Base-by-base conservation (phyloP, 2,797 vertebrate genomes). In the Ptychobarbus kaznakovi region DNA sequence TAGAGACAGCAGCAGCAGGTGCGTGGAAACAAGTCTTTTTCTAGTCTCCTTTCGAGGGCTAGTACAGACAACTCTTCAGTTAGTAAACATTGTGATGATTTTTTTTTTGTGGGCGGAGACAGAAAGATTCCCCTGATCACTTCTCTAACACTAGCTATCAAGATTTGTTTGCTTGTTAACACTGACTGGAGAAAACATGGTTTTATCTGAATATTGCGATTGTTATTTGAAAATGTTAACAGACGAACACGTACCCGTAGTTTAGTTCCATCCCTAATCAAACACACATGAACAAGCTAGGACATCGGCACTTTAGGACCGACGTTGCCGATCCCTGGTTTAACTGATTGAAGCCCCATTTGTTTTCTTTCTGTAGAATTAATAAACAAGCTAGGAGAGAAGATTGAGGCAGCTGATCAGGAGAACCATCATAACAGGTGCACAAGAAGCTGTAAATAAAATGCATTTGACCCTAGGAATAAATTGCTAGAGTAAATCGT, bases 371-470 rank as follows among this genome's bases (percentile, higher is more conserved):
- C 32, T 79, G 28, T 63, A 90, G 86, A 56, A 20, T 25, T 12
- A 22, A 18, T 66, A 49, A 38, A 78, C 38, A 58, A 69, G 53
- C 65, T 46, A 8, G 83, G 25, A 81, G 77, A 85, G 53, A 80
- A 72, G 70, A n/a, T n/a, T n/a, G 77, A 88, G n/a, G 35, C 56
- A 40, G 85, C 22, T 13, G 35, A 53, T 66, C 28, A 80, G 70
- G 73, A 11, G n/a, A 74, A 35, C 16, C 76, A 66, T 49, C 69
- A 25, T 46, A 84, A 82, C 69, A 90, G 88, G 86, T 91, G 83
- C 68, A 79, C n/a, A 51, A 38, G 8, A 65, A 16, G 3, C 7
- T 12, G 16, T 10, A 82, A 65, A 51, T 25, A 25, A 63, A 11
- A 25, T 3, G 20, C 18, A n/a, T 73, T 35, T 73, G 9, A 82